These are phyloP conservation scores for Eueremaeus valkanovi DNA, from an alignment of 2,888 invertebrate species.

Conservation along the genomic window DNA sequence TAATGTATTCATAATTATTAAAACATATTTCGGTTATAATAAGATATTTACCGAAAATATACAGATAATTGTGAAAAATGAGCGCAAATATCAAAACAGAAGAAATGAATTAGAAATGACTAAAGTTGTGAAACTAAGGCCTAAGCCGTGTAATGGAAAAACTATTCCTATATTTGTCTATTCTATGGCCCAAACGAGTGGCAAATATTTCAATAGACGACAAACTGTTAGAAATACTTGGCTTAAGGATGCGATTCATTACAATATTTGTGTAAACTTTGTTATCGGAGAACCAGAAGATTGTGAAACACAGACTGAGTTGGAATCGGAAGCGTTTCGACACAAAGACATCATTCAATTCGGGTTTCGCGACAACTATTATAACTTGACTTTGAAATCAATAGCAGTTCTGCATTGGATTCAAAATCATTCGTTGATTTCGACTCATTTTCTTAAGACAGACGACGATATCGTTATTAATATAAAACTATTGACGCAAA, in stretches of 20 bases:
- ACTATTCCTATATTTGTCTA: background rate
- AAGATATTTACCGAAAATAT: no score
- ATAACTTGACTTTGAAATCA: background rate
- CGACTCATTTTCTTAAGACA: background rate
- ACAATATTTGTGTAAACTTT: conserved; percentile 19
- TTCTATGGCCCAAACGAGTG: background rate
- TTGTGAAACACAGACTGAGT: background rate
- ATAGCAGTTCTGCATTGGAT: background rate
- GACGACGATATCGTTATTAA: background rate
- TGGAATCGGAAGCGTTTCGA: background rate
- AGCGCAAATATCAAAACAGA: background rate
- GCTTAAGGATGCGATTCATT: background rate
- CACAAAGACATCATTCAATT: conserved; percentile 9
- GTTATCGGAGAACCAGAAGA: background rate
- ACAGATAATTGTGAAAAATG: no score
- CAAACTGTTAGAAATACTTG: background rate
- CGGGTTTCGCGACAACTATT: background rate
- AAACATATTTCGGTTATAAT: no score
- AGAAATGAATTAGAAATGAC: background rate
- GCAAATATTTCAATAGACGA: conserved; percentile 4
- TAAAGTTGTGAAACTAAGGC: background rate
- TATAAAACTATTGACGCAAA: background rate
- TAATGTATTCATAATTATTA: no score
- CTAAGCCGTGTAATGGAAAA: background rate
- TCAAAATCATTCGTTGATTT: background rate